Evolutionary conservation across 2,113 vertebrate genomes (phyloP).

Genomic region (Scatophagus argus): DNA sequence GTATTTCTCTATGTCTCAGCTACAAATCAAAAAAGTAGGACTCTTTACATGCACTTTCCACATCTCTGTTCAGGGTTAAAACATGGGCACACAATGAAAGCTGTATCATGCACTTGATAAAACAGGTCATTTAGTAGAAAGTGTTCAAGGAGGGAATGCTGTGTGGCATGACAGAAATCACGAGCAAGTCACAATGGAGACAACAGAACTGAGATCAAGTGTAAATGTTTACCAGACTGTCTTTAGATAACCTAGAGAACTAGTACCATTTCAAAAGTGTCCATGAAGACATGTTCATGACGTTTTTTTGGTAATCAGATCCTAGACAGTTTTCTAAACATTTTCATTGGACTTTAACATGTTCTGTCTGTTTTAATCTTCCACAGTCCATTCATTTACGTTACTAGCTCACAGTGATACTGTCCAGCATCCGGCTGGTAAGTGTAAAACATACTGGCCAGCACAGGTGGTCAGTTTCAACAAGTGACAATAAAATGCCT

Average conservation of each 20-base stretch:
- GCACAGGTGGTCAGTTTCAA: conserved; percentile 3
- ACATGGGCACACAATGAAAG: background rate
- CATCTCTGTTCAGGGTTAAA: background rate
- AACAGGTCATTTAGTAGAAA: conserved; percentile 15
- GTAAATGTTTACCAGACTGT: conserved; percentile 4
- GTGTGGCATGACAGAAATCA: conserved; percentile 3
- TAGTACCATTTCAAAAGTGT: background rate
- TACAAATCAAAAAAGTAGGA: background rate
- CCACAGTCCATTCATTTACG: conserved; percentile 28
- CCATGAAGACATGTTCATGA: conserved; percentile 11
- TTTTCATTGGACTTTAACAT: conserved; percentile 27
- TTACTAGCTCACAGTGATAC: conserved; percentile 42
- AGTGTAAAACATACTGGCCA: conserved; percentile 14
- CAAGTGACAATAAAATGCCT: conserved; percentile 2
- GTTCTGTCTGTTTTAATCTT: conserved; percentile 14
- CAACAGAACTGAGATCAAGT: background rate
- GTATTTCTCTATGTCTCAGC: conserved; percentile 22
- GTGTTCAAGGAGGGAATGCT: background rate
- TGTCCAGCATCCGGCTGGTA: conserved; percentile 28
- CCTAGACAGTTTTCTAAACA: conserved; percentile 29
- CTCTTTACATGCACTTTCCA: background rate
- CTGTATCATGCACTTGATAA: background rate
- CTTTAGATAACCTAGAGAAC: conserved; percentile 12
- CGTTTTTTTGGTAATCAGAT: background rate
- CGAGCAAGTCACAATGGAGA: conserved; percentile 4